Evolutionary conservation across 2,888 invertebrate genomes (phyloP).

Genomic region (Drosophila neoperkinsi): DNA sequence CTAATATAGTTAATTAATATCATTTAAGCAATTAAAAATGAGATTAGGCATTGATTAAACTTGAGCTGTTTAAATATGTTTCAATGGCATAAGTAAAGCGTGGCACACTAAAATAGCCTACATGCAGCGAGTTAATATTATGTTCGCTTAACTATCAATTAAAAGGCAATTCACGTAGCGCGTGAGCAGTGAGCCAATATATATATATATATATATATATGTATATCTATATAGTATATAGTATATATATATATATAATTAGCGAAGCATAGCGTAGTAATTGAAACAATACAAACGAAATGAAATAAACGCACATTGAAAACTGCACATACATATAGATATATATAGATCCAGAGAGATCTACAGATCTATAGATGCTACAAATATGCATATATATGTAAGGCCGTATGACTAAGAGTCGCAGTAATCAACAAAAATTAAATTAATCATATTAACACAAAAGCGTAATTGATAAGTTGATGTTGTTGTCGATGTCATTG

Average conservation of each 20-base stretch:
- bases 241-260: background rate
- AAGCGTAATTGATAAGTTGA: constrained; percentile 35
- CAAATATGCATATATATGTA: background rate
- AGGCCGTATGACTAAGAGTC: constrained; percentile 41
- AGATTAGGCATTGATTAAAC: background rate
- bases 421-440: constrained; percentile 26
- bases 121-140: background rate
- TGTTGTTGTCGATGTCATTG: background rate
- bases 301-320: constrained; percentile 8
- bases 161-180: background rate
- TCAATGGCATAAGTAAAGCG: background rate
- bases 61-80: background rate
- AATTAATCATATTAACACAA: constrained; percentile 28
- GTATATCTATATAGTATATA: background rate
- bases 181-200: background rate
- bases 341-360: background rate
- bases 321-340: background rate
- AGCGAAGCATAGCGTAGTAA: constrained; percentile 11
- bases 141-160: background rate
- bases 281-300: constrained; percentile 13
- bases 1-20: background rate
- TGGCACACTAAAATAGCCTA: background rate
- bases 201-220: background rate
- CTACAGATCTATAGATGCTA: background rate
- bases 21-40: background rate